Evolutionary conservation across 2,888 invertebrate species (phyloP).

Genomic region (Strigamia crassipes): DNA sequence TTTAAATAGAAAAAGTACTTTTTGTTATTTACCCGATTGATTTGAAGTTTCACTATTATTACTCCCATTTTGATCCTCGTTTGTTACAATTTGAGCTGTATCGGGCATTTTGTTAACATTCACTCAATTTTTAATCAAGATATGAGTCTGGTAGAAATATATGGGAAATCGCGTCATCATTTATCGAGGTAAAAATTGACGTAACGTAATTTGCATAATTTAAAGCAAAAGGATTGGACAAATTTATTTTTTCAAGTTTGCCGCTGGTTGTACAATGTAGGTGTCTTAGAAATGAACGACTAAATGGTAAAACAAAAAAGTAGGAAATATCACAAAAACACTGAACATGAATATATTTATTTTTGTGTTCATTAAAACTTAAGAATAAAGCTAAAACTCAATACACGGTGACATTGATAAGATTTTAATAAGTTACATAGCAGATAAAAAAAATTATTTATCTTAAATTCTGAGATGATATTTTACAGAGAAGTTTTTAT

Average conservation of each 20-base stretch:
- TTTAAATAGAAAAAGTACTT: no score
- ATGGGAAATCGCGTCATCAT: no score
- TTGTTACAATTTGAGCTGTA: no score
- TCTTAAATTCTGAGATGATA: not conserved
- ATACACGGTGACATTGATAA: not conserved
- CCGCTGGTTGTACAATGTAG: not conserved
- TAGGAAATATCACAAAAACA: not conserved
- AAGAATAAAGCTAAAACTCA: not conserved
- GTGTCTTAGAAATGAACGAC: not conserved
- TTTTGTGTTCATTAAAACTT: not conserved
- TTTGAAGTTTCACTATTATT: no score
- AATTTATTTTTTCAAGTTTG: not conserved
- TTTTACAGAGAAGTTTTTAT: not conserved
- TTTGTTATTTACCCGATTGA: no score
- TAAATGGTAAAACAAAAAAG: not conserved
- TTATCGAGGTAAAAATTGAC: no score
- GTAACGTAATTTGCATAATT: no score
- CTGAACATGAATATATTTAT: not conserved
- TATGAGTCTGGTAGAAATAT: no score
- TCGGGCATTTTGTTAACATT: no score
- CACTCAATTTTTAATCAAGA: no score
- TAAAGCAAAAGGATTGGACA: not conserved
- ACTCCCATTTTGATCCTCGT: no score
- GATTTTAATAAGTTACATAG: not conserved
- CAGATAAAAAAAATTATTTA: not conserved